phyloP scores from a whole-genome alignment of 2,797 vertebrate species.

The Nasua narica region DNA sequence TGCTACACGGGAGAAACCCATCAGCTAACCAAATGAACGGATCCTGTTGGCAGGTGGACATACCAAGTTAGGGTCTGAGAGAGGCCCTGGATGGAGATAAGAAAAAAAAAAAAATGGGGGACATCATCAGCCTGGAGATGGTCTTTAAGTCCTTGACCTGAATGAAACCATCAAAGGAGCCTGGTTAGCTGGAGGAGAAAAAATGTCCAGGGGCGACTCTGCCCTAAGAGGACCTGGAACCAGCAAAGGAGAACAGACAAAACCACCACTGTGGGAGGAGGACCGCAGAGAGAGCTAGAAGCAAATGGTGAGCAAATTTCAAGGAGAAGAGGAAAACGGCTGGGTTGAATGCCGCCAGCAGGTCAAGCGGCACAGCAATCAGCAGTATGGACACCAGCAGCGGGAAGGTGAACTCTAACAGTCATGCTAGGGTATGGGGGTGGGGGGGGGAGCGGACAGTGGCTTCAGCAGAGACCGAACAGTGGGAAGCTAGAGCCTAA shows the following conservation, averaged over 20 bases:
- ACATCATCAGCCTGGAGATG: neutral
- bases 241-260: neutral
- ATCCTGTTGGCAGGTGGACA: neutral
- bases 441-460: neutral
- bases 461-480: neutral
- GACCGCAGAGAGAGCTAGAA: neutral
- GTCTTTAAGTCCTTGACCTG: neutral
- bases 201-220: neutral
- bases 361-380: neutral
- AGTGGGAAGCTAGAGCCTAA: fast-evolving
- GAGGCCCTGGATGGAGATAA: neutral
- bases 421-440: fast-evolving
- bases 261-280: neutral
- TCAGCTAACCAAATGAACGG: neutral
- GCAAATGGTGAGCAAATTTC: neutral
- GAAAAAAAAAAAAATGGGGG: neutral
- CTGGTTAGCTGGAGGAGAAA: neutral
- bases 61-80: neutral
- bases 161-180: neutral
- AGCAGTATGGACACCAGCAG: no score
- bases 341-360: neutral
- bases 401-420: fast-evolving
- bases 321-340: neutral
- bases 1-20: neutral
- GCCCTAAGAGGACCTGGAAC: neutral